Conservation (phyloP, 2,797 vertebrate species). For the Leptatherina wallacei region DNA sequence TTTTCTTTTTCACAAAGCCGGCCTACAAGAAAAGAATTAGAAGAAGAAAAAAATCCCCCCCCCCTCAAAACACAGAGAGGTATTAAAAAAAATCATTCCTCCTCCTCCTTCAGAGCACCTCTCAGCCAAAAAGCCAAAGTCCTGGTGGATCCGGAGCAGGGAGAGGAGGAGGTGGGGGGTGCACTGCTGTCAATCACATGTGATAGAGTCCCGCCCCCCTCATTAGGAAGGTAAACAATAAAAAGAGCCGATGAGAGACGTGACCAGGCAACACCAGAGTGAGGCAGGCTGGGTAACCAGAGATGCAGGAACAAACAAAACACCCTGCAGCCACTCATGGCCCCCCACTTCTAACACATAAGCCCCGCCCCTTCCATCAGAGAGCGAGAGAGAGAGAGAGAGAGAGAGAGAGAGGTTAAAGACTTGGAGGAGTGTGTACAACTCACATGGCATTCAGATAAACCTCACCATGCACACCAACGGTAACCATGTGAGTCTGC, state of each 20-base stretch:
- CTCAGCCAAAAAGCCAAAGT: constrained; percentile 87
- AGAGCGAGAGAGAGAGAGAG: constrained; percentile 37
- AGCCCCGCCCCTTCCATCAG: constrained; percentile 49
- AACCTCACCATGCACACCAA: constrained; percentile 90
- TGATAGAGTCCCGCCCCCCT: constrained; percentile 91
- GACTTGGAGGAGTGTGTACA: constrained; percentile 80
- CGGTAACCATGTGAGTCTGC: constrained; percentile 99
- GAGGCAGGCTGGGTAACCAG: constrained; percentile 87
- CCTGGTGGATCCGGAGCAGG: constrained; percentile 72
- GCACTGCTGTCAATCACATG: constrained; percentile 92
- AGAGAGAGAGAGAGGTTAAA: constrained; percentile 45
- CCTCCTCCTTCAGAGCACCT: constrained; percentile 54
- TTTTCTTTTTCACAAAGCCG: constrained; percentile 50
- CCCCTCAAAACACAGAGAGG: background rate
- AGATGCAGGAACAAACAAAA: constrained; percentile 81
- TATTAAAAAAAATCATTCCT: constrained; percentile 8
- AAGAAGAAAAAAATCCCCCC: background rate
- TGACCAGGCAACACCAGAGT: constrained; percentile 88
- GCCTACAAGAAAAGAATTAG: constrained; percentile 42
- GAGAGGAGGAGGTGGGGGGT: constrained; percentile 73
- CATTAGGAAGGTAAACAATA: constrained; percentile 99
- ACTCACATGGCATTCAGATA: constrained; percentile 97
- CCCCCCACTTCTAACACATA: constrained; percentile 12
- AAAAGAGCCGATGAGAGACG: constrained; percentile 92
- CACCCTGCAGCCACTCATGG: constrained; percentile 64